Percentiles rank a stretch among this genome's conserved stretches.
phyloP scores from a whole-genome alignment of 2,888 invertebrate species.

The Cistogaster globosa region DNA sequence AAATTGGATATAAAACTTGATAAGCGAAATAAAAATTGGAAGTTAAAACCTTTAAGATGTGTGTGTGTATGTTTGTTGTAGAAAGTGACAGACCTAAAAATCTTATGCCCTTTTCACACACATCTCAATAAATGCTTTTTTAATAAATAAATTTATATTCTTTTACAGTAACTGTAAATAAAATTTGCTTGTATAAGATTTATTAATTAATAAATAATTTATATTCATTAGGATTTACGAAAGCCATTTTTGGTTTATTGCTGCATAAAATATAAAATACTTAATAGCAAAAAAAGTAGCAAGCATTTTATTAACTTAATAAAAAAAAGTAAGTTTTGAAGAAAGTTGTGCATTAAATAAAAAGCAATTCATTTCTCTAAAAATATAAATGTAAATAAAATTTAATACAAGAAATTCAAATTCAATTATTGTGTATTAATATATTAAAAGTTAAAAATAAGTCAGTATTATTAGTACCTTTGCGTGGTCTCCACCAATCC shows the following conservation, averaged over 20 bases:
- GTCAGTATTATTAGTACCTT: conserved; percentile 88
- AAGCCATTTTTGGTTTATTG: conserved; percentile 50
- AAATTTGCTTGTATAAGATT: too few relatives aligned
- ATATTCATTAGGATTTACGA: too few relatives aligned
- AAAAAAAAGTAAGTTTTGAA: conserved; percentile 10
- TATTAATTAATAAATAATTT: too few relatives aligned
- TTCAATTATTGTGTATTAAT: conserved; percentile 73
- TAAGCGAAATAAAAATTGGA: too few relatives aligned
- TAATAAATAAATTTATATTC: too few relatives aligned
- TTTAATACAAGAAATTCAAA: conserved; percentile 47
- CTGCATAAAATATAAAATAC: conserved; percentile 27
- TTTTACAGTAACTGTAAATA: too few relatives aligned
- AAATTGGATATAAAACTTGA: too few relatives aligned
- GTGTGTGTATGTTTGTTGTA: too few relatives aligned
- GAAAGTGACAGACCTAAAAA: too few relatives aligned
- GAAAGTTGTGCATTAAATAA: conserved; percentile 49
- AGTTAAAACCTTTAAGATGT: too few relatives aligned
- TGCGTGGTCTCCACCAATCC: conserved; percentile 98
- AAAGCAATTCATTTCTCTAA: conserved; percentile 32
- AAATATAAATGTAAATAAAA: conserved; percentile 15
- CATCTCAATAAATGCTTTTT: too few relatives aligned
- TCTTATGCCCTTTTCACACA: too few relatives aligned
- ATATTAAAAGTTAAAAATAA: conserved; percentile 62
- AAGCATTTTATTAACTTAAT: conserved; percentile 53
- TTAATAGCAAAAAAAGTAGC: conserved; percentile 18